Conservation (phyloP, 2,113 vertebrate genomes). For the Cryptoleucopteryx plumbea region DNA sequence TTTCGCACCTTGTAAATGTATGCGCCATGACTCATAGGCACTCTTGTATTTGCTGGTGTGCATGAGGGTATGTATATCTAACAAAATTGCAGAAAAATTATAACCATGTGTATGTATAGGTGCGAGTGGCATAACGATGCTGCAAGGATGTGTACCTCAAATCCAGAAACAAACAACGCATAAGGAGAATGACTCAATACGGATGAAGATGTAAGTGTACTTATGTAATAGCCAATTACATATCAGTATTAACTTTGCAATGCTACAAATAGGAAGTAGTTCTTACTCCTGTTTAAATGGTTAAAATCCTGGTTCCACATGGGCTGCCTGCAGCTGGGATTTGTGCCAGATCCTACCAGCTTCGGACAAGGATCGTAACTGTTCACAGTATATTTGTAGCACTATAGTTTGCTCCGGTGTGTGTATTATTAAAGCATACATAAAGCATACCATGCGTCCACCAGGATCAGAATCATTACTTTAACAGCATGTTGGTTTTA, state of each 20-base stretch:
- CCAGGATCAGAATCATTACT: neutral
- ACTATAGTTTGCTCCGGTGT: neutral
- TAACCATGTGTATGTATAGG: neutral
- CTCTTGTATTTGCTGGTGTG: neutral
- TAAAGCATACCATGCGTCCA: neutral
- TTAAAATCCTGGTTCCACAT: neutral
- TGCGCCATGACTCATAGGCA: neutral
- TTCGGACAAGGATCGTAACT: neutral
- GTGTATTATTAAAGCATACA: neutral
- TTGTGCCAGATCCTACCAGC: neutral
- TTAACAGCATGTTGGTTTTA: neutral
- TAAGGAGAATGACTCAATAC: neutral
- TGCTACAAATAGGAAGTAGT: neutral
- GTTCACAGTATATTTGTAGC: neutral
- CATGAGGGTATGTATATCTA: neutral
- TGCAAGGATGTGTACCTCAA: neutral
- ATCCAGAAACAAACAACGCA: neutral
- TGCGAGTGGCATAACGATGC: neutral
- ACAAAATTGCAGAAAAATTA: neutral
- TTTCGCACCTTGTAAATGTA: neutral
- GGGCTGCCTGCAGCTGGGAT: neutral
- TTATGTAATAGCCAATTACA: neutral
- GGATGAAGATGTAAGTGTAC: neutral
- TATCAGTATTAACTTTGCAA: neutral
- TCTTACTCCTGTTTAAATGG: neutral